Conservation (phyloP, 2,888 invertebrate species). For the Lycia hirtaria region DNA sequence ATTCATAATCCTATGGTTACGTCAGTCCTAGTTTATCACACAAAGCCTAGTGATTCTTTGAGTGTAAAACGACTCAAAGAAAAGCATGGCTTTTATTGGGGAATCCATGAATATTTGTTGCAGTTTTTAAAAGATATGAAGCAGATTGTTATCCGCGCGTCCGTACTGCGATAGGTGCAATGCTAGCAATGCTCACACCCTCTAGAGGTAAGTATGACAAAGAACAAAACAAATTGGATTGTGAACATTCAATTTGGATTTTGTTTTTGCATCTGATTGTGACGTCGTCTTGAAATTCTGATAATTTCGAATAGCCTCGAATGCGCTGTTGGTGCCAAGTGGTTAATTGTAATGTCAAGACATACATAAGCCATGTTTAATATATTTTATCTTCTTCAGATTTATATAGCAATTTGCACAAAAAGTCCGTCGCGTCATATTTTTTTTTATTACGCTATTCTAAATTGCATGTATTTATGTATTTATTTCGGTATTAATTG, state of each 20-base stretch:
- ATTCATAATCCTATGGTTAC: constrained; percentile 16
- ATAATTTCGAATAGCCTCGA: neutral
- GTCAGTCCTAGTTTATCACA: constrained; percentile 40
- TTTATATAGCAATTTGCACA: too few species aligned
- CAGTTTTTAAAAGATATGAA: constrained; percentile 81
- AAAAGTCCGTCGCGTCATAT: too few species aligned
- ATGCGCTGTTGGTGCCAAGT: neutral
- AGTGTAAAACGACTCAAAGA: constrained; percentile 57
- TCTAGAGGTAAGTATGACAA: constrained; percentile 71
- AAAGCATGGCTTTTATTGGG: constrained; percentile 72
- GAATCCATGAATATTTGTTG: constrained; percentile 84
- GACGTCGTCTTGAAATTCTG: neutral
- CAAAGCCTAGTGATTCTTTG: constrained; percentile 59
- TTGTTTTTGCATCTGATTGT: constrained; percentile 15
- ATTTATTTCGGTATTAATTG: neutral
- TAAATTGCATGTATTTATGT: constrained; percentile 1
- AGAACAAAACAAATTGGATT: constrained; percentile 35
- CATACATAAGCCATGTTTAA: too few species aligned
- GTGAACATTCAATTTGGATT: constrained; percentile 22
- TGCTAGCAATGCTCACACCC: constrained; percentile 53
- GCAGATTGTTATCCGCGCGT: constrained; percentile 65
- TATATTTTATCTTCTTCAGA: too few species aligned
- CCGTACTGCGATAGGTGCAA: constrained; percentile 66
- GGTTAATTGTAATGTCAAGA: neutral
- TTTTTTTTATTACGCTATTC: neutral